These are phyloP conservation scores for Berghia stephanieae DNA, from an alignment of 1,140 invertebrate species.

Conservation along the genomic window DNA sequence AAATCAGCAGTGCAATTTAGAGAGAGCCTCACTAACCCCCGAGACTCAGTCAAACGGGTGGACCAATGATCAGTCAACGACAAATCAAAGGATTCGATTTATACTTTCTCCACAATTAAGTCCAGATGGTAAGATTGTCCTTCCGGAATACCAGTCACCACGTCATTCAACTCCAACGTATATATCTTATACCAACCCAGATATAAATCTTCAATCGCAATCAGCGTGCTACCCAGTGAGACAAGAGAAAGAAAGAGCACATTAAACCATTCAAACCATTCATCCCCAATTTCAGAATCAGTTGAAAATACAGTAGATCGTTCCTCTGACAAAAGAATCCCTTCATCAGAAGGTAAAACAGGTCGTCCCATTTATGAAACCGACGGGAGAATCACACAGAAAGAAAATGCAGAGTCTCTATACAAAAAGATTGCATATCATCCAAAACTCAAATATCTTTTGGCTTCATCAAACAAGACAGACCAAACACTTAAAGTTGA, in stretches of 20 bases:
- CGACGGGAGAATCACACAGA: background rate
- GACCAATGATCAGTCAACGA: background rate
- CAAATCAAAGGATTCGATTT: no score
- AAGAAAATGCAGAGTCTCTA: background rate
- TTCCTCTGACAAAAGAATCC: background rate
- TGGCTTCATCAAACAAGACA: background rate
- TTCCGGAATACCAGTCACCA: no score
- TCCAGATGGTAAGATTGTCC: no score
- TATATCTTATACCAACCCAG: no score
- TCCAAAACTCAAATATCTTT: constrained; percentile 30
- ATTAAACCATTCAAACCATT: background rate
- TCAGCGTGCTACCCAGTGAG: no score
- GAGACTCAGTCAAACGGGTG: background rate
- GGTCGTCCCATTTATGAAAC: no score
- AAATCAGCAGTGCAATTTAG: no score
- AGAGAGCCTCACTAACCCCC: background rate
- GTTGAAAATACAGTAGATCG: background rate
- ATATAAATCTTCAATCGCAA: no score
- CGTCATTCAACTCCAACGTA: no score
- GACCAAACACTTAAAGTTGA: background rate
- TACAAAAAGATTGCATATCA: background rate
- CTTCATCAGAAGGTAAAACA: no score
- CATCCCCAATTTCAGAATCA: background rate
- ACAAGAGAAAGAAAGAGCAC: no score
- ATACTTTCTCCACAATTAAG: background rate